Evolutionary conservation across 2,797 vertebrate species (phyloP), one percentile per base, ranked within the genome.

Genomic region (Amphiprion clarkii): DNA sequence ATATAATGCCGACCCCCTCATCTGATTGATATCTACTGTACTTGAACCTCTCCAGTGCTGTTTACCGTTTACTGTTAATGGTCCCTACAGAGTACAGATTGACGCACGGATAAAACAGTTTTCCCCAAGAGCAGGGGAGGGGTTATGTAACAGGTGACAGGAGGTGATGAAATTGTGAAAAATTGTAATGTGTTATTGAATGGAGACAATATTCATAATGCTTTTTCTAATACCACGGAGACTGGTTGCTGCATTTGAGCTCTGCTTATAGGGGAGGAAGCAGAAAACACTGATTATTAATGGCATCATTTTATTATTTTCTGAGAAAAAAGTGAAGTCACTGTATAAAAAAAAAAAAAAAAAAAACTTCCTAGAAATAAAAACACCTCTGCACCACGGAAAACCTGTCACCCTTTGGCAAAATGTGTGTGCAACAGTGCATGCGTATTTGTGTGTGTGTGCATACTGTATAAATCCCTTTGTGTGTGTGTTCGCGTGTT

Each of bases 81-180:
- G 71, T 51, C 39, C 10, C 55, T 59, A 14, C 48, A 49, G 61
- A 51, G 55, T 17, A 27, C 46, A 59, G 57, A 70, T 56, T 64
- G 63, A 61, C 60, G 0, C 42, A 7, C 1, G 0, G 48, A 65
- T 51, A 70, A n/a, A 39, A 39, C 36, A 10, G 36, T 70, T 59
- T 73, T 40, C 48, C 53, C 42, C 2, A 4, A 16, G 65, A 74
- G 79, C 55, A 55, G 66, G 40, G 17, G 60, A 54, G 46, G 21
- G 13, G 61, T 86, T 81, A 79, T 76, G 71, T 76, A 85, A 89
- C 19, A 57, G 67, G 72, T 59, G 69, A 27, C 68, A 74, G 77
- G 57, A 66, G 68, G 71, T 71, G 73, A 78, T 64, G 64, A 64
- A 49, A 74, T 75, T 25, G 40, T 48, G 64, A 75, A 65, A 42